Conservation (phyloP, 2,888 invertebrate species). For the Agriopis leucophaearia region DNA sequence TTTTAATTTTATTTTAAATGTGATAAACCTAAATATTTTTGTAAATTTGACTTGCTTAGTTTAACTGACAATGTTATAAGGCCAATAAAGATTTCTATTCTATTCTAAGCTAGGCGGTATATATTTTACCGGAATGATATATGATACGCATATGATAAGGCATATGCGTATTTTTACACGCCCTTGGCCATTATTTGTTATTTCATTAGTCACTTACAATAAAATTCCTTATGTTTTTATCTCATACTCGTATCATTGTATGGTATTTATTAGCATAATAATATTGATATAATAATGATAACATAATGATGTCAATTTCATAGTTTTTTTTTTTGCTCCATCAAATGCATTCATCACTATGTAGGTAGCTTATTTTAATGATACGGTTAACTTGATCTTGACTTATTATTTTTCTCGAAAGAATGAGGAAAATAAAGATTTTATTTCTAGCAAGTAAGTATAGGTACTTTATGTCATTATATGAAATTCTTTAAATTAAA, state of each 20-base stretch:
- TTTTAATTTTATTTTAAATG: too few species aligned
- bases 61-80: too few species aligned
- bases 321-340: neutral
- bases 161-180: too few species aligned
- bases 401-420: constrained; percentile 16
- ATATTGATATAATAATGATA: constrained; percentile 5
- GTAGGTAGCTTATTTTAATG: constrained; percentile 17
- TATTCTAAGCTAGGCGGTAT: too few species aligned
- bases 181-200: neutral
- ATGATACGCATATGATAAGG: too few species aligned
- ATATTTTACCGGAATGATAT: too few species aligned
- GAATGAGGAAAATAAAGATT: constrained; percentile 1
- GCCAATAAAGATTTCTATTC: too few species aligned
- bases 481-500: neutral
- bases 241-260: neutral
- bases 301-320: constrained; percentile 6
- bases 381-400: constrained; percentile 9
- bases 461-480: neutral
- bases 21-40: too few species aligned
- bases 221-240: neutral
- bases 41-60: too few species aligned
- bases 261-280: neutral
- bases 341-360: constrained; percentile 14
- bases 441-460: neutral
- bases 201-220: neutral